Evolutionary conservation across 1,140 invertebrate species (phyloP), one percentile per base, ranked within the genome.

Genomic region (Pseudomyrmex gracilis): DNA sequence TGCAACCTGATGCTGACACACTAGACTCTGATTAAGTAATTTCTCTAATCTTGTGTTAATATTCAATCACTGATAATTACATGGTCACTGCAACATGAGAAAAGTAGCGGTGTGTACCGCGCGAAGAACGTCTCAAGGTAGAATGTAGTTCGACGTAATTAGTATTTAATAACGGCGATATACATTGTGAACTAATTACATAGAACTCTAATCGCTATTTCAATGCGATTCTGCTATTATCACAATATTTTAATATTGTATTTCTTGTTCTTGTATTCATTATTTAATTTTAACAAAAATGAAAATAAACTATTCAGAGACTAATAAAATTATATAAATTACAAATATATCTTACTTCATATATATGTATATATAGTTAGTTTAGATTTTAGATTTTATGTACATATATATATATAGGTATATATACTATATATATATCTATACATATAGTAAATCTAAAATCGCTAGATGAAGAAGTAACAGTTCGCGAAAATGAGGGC

Each of bases 401-500:
- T n/a, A n/a, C n/a, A n/a, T n/a, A n/a, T n/a, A n/a, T n/a, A n/a
- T n/a, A n/a, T n/a, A n/a, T n/a, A n/a, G n/a, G n/a, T n/a, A n/a
- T n/a, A n/a, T n/a, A n/a, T n/a, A n/a, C n/a, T n/a, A 34, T 34
- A 34, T 34, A 34, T 2, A 43, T 1, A 49, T 61, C 0, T 20
- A 12, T 20, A 24, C 5, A 2, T 22, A 43, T 34, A 9, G 24
- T 8, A 12, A 45, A 43, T n/a, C 7, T 13, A 17, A 64, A 7
- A 1, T 8, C n/a, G 9, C 15, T 13, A 2, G 1, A 51, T 53
- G 5, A n/a, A 45, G 43, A 34, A 58, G 22, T 60, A 68, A 47
- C 51, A 71, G 66, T 12, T 24, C 10, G 49, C 43, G 9, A 45
- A 22, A 73, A 43, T 57, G 55, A 63, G 58, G 58, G 82, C 92